phyloP scores from a whole-genome alignment of 2,888 invertebrate genomes.

The Ophioninae sp. region DNA sequence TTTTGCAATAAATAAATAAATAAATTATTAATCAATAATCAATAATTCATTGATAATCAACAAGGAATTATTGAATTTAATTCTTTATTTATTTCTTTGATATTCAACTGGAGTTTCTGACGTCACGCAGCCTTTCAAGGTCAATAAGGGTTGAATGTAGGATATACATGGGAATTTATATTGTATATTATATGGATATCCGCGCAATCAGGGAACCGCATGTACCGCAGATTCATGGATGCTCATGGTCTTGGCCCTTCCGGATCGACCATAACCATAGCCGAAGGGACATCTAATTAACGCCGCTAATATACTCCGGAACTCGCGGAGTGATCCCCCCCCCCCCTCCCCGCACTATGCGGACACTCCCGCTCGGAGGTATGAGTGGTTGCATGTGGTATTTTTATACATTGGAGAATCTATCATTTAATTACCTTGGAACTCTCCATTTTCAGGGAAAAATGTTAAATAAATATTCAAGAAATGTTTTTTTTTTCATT shows the following conservation, averaged over 20 bases:
- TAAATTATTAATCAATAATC: too few species aligned
- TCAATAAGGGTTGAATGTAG: background rate
- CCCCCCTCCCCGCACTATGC: too few species aligned
- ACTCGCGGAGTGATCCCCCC: slow-evolving; percentile 27
- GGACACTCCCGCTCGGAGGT: too few species aligned
- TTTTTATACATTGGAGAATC: too few species aligned
- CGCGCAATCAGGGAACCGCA: slow-evolving; percentile 11
- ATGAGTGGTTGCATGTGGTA: too few species aligned
- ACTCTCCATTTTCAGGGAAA: too few species aligned
- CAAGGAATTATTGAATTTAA: too few species aligned
- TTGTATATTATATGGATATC: background rate
- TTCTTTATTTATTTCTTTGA: background rate
- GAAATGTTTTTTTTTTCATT: too few species aligned
- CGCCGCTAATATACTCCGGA: slow-evolving; percentile 74
- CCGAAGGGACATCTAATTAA: slow-evolving; percentile 73
- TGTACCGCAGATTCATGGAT: slow-evolving; percentile 38
- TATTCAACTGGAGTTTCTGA: slow-evolving; percentile 8
- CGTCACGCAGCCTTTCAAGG: background rate
- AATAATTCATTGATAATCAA: too few species aligned
- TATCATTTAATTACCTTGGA: too few species aligned
- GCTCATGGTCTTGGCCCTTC: slow-evolving; percentile 38
- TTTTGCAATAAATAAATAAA: too few species aligned
- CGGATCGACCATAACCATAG: slow-evolving; percentile 50
- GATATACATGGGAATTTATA: background rate
- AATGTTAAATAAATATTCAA: too few species aligned